Evolutionary conservation across 2,113 vertebrate genomes (phyloP).

Genomic region (Boulengerochromis microlepis): DNA sequence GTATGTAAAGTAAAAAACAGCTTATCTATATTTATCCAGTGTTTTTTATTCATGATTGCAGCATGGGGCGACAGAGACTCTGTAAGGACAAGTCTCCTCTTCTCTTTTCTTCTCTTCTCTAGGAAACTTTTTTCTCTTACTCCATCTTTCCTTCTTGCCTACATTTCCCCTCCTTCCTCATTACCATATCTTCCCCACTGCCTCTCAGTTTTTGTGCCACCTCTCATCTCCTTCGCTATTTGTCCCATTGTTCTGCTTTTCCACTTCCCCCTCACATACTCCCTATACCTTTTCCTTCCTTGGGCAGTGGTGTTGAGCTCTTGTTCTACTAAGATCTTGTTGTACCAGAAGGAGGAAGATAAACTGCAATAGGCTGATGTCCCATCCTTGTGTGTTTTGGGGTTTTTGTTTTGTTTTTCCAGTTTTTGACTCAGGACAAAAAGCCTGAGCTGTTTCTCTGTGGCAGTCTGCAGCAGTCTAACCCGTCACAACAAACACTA

Average conservation of each 20-base stretch:
- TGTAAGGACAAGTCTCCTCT: background rate
- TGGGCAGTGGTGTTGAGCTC: background rate
- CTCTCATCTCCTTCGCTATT: background rate
- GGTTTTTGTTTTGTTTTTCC: background rate
- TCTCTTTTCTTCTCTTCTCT: background rate
- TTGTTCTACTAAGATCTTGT: background rate
- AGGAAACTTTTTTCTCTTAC: background rate
- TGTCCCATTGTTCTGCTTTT: background rate
- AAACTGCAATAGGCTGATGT: background rate
- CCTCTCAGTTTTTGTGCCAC: background rate
- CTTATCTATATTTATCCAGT: background rate
- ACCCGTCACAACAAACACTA: conserved; percentile 20
- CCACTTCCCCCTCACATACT: background rate
- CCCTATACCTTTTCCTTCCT: background rate
- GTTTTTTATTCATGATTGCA: conserved; percentile 26
- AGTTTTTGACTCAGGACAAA: background rate
- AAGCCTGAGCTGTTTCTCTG: background rate
- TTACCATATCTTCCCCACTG: background rate
- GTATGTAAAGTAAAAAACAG: background rate
- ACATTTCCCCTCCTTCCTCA: background rate
- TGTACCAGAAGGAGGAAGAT: background rate
- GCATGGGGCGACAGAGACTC: background rate
- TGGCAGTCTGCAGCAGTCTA: background rate
- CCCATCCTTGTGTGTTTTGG: background rate
- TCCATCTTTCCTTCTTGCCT: background rate